A percentile compares a stretch with the other conserved stretches of the same genome.
These are phyloP conservation scores for Haliclystus octoradiatus DNA, from an alignment of 30 jellyfish, hydroid and myxozoan genomes.

Conservation along the genomic window DNA sequence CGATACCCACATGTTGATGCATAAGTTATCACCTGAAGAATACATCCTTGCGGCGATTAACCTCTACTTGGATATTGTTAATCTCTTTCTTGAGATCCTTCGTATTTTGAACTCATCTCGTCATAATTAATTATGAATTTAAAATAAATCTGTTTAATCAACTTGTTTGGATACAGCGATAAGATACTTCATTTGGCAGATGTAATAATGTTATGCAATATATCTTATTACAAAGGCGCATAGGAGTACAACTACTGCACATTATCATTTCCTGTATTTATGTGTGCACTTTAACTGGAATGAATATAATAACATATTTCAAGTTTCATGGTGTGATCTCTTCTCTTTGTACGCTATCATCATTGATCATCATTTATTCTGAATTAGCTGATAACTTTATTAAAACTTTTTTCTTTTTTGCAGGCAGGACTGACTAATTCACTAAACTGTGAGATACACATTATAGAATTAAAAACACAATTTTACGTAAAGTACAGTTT, in stretches of 20 bases:
- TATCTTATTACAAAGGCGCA: not conserved
- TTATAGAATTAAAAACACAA: too few relatives aligned
- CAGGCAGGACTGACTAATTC: too few relatives aligned
- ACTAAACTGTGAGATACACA: too few relatives aligned
- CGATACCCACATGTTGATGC: slow-evolving; percentile 81
- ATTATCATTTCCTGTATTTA: not conserved
- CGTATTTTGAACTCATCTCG: slow-evolving; percentile 28
- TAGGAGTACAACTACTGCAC: not conserved
- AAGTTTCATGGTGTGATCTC: too few relatives aligned
- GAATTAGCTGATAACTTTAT: too few relatives aligned
- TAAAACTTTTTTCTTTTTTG: too few relatives aligned
- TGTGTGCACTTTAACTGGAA: slow-evolving; percentile 2
- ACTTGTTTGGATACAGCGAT: slow-evolving; percentile 35
- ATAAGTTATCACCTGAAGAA: slow-evolving; percentile 85
- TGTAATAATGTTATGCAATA: not conserved
- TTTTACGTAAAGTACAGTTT: too few relatives aligned
- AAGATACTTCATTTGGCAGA: not conserved
- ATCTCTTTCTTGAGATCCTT: slow-evolving; percentile 78
- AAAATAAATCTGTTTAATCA: too few relatives aligned
- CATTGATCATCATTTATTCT: too few relatives aligned
- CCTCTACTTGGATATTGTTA: slow-evolving; percentile 74
- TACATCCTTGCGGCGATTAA: slow-evolving; percentile 88
- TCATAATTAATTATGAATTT: not conserved
- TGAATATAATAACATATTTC: too few relatives aligned
- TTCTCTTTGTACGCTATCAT: too few relatives aligned